phyloP scores from a whole-genome alignment of 2,797 vertebrate species.

The Anomalospiza imberbis region DNA sequence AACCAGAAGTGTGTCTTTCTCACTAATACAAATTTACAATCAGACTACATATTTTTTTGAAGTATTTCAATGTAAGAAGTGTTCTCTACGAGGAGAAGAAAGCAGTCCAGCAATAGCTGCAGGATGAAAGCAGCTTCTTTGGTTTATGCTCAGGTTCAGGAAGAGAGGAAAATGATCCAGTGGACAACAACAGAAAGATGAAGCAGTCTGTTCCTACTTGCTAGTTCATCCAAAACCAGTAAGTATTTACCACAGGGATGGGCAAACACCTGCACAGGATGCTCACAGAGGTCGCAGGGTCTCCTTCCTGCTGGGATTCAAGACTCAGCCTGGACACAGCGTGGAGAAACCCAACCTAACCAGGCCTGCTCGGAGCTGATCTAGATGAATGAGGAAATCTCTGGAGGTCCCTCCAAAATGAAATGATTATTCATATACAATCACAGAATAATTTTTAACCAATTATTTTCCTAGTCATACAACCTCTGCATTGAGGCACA shows the following conservation, averaged over 20 bases:
- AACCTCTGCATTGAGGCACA: not conserved
- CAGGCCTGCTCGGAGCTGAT: not conserved
- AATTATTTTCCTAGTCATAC: not conserved
- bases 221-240: not conserved
- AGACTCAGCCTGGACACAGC: not conserved
- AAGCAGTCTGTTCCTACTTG: not conserved
- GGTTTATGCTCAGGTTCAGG: not conserved
- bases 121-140: not conserved
- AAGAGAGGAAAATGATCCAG: not conserved
- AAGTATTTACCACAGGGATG: not conserved
- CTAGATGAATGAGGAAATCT: not conserved
- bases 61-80: not conserved
- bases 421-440: not conserved
- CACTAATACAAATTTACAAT: not conserved
- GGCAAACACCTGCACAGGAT: not conserved
- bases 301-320: not conserved
- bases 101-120: not conserved
- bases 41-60: fast-evolving
- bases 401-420: not conserved
- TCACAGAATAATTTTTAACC: not conserved
- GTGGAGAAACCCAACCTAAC: fast-evolving
- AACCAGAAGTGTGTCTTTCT: not conserved
- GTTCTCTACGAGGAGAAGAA: not conserved
- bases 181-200: not conserved
- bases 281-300: not conserved